Conservation (phyloP, 2,888 invertebrate species). For the Caradrina clavipalpis region DNA sequence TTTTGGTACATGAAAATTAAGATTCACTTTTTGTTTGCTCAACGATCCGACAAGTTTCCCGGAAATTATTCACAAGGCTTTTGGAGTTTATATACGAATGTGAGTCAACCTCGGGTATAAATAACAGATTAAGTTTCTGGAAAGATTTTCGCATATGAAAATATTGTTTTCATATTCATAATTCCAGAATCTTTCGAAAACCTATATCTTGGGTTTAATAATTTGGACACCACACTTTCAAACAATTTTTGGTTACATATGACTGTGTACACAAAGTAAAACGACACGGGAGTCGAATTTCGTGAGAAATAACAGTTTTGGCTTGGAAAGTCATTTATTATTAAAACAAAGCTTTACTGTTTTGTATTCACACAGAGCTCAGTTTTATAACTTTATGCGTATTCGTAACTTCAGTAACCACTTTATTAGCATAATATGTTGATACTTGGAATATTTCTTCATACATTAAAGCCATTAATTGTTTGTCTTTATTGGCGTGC, state of each 20-base stretch:
- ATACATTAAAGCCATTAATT: constrained; percentile 30
- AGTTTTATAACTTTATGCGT: constrained; percentile 46
- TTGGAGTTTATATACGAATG: constrained; percentile 38
- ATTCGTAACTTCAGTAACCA: constrained; percentile 37
- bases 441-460: constrained; percentile 36
- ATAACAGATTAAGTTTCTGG: constrained; percentile 24
- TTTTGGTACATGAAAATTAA: constrained; percentile 58
- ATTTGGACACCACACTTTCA: constrained; percentile 13
- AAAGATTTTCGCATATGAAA: constrained; percentile 8
- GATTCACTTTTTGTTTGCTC: constrained; percentile 58
- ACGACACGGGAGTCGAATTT: constrained; percentile 65
- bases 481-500: constrained; percentile 31
- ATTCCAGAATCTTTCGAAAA: neutral
- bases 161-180: neutral
- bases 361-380: constrained; percentile 50
- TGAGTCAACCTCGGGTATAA: constrained; percentile 48
- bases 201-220: neutral
- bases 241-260: constrained; percentile 42
- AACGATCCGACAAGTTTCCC: constrained; percentile 51
- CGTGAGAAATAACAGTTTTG: constrained; percentile 69
- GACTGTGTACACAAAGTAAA: constrained; percentile 46
- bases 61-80: constrained; percentile 54
- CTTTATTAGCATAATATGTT: constrained; percentile 49
- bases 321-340: constrained; percentile 64
- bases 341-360: constrained; percentile 62